Evolutionary conservation across 2,888 invertebrate species (phyloP), one percentile per base, ranked within the genome.

Genomic region (Octonoba sinensis): DNA sequence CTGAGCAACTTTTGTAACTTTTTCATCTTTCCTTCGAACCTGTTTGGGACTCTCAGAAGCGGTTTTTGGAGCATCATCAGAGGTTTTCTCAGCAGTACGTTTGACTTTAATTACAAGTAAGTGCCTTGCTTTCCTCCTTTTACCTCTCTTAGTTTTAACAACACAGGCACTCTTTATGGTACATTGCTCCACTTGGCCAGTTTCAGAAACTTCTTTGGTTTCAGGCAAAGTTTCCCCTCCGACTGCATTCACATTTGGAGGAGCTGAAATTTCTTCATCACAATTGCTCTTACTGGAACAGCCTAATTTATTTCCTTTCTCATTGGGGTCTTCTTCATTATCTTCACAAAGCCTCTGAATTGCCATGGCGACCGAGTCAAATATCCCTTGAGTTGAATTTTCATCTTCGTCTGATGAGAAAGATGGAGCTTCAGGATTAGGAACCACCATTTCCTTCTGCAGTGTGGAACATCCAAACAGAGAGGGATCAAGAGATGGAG

Each of bases 331-430:
- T 57, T 79, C 79, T 47, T 83, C 83, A 64, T 76, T 72, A 44
- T 83, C 83, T 51, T 83, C 83, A 71, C 76, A 76, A 20, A 83
- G 75, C 56, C 83, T 75, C 46, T 79, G 79, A 65, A 83, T 83
- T n/a, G 83, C 83, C 83, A 83, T 79, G 15, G 83, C 83, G 15
- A 83, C 83, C 12, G 83, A 76, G 57, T 83, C 76, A 72, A 73
- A 83, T 49, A 83, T 72, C 18, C 79, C 83, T 44, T 83, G 83
- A 24, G 71, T 62, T 3, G 79, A 81, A 56, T 83, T 81, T 44
- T 83, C 83, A 44, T 83, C 83, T 67, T 83, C 83, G 54, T 83
- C 84, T n/a, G 84, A 84, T 15, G 84, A 84, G 66, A 84, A 84
- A 16, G 84, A 84, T 15, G 84, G 84, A 44, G 84, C 84, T 71